phyloP scores from a whole-genome alignment of 2,888 invertebrate species.

The Drosophila fungiperda region DNA sequence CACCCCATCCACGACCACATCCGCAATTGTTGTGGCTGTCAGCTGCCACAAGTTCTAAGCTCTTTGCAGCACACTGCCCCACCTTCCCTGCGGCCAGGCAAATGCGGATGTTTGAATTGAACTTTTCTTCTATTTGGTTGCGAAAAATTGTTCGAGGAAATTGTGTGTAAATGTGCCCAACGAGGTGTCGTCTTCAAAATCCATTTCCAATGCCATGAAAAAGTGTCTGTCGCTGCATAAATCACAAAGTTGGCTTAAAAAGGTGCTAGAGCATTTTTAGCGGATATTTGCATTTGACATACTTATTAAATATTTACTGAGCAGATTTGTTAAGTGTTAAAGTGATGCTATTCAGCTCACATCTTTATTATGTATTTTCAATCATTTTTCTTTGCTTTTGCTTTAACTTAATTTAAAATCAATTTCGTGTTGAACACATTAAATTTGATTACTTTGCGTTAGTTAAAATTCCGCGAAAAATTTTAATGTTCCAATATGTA shows the following conservation, averaged over 20 bases:
- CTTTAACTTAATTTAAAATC: neutral
- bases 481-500: conserved; percentile 6
- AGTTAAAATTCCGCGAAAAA: conserved; percentile 39
- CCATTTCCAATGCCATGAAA: conserved; percentile 17
- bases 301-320: neutral
- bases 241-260: conserved; percentile 20
- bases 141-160: conserved; percentile 58
- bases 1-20: neutral
- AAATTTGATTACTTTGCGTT: conserved; percentile 49
- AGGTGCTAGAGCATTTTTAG: neutral
- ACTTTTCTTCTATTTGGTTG: conserved; percentile 58
- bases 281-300: neutral
- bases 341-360: neutral
- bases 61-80: conserved; percentile 19
- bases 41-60: conserved; percentile 47
- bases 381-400: neutral
- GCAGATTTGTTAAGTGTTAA: neutral
- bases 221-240: conserved; percentile 27
- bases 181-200: conserved; percentile 45
- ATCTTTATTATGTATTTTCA: neutral
- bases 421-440: conserved; percentile 19
- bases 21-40: conserved; percentile 17
- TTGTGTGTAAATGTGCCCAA: conserved; percentile 48
- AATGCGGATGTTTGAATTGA: conserved; percentile 71
- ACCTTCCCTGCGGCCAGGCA: conserved; percentile 1